These are phyloP conservation scores for Tetramorium simillimum DNA, from an alignment of 1,140 invertebrate species.

Conservation along the genomic window DNA sequence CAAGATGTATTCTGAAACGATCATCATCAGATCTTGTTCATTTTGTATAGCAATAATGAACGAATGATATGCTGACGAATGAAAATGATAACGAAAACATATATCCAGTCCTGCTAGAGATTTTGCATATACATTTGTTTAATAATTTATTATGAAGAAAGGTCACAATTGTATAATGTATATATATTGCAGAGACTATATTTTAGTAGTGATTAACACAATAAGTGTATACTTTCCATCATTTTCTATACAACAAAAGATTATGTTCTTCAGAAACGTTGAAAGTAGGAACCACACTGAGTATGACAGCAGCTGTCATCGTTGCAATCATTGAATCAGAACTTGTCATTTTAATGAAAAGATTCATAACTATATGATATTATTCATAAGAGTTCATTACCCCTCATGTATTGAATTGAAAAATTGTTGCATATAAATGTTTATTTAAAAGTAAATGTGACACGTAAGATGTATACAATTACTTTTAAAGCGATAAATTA, in stretches of 20 bases:
- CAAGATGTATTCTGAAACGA: neutral
- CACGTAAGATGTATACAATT: neutral
- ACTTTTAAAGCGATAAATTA: constrained; percentile 10
- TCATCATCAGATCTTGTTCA: constrained; percentile 34
- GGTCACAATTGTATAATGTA: neutral
- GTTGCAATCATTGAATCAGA: constrained; percentile 34
- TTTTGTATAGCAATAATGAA: neutral
- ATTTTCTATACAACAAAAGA: neutral
- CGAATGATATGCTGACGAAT: neutral
- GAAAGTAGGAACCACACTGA: neutral
- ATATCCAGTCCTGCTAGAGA: neutral
- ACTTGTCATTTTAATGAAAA: neutral
- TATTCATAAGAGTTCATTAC: neutral
- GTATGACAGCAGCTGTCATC: constrained; percentile 47
- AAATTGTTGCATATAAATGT: neutral
- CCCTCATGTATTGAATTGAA: neutral
- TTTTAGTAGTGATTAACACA: neutral
- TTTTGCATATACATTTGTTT: neutral
- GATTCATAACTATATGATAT: neutral
- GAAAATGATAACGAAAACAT: neutral
- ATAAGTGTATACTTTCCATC: neutral
- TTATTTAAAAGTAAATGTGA: neutral
- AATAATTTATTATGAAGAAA: neutral
- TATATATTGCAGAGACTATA: neutral
- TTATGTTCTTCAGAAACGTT: neutral